Percentiles rank a stretch among this genome's conserved stretches.
phyloP scores from a whole-genome alignment of 2,113 vertebrate species.

The Tapirus terrestris region DNA sequence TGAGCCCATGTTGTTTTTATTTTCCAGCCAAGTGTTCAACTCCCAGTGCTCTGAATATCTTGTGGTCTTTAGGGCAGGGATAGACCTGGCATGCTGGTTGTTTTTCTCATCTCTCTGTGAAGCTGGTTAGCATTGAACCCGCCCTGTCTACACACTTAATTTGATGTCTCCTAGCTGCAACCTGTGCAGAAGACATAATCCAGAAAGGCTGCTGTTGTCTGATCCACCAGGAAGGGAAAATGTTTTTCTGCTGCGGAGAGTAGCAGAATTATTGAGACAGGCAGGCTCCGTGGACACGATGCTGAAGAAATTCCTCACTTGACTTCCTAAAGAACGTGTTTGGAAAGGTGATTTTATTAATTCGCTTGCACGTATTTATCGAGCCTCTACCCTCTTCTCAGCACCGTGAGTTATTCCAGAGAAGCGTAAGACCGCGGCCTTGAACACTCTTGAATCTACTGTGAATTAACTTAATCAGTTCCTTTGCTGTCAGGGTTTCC shows the following conservation, averaged over 20 bases:
- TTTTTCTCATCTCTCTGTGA: not conserved
- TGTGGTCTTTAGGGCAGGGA: not conserved
- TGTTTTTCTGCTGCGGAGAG: rapidly evolving
- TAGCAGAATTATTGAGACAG: rapidly evolving
- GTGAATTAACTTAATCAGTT: not conserved
- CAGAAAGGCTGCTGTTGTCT: not conserved
- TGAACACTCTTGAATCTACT: not conserved
- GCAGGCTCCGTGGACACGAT: rapidly evolving
- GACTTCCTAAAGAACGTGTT: not conserved
- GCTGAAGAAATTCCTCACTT: not conserved
- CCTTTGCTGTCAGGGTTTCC: not conserved
- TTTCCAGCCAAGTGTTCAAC: not conserved
- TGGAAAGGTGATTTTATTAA: not conserved
- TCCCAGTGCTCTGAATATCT: rapidly evolving
- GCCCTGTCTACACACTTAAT: rapidly evolving
- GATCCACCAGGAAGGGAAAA: not conserved
- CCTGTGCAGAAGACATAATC: not conserved
- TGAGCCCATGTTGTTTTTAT: rapidly evolving
- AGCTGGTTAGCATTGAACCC: rapidly evolving
- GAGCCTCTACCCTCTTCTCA: rapidly evolving
- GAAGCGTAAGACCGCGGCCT: rapidly evolving
- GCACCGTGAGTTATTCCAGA: not conserved
- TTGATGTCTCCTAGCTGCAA: rapidly evolving
- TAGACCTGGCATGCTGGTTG: rapidly evolving
- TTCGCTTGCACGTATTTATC: rapidly evolving